Percentiles rank a stretch among this genome's conserved stretches.
phyloP scores from a whole-genome alignment of 2,113 vertebrate species.

The Calyptommatus sinebrachiatus region DNA sequence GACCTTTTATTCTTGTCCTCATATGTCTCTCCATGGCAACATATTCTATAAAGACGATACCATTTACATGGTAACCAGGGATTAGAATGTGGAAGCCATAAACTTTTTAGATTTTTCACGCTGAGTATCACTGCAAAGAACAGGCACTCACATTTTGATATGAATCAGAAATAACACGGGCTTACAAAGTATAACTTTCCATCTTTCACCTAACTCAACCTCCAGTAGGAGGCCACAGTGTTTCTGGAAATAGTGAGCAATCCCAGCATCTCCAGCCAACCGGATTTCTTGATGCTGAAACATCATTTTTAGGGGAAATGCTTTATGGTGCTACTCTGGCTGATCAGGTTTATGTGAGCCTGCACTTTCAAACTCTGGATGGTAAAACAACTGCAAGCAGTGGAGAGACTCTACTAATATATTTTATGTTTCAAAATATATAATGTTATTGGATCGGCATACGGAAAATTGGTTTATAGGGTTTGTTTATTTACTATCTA shows the following conservation, averaged over 20 bases:
- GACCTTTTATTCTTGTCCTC: slow-evolving; percentile 49
- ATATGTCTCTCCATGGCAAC: slow-evolving; percentile 46
- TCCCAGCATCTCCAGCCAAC: background rate
- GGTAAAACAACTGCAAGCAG: background rate
- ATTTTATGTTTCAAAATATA: background rate
- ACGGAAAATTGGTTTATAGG: background rate
- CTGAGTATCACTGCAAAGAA: background rate
- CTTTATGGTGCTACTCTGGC: background rate
- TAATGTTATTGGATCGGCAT: background rate
- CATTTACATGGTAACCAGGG: slow-evolving; percentile 29
- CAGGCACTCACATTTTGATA: slow-evolving; percentile 1
- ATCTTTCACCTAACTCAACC: background rate
- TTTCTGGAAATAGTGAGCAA: slow-evolving; percentile 30
- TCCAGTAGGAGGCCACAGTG: background rate
- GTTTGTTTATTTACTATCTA: too few species aligned
- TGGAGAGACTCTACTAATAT: background rate
- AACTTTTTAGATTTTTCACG: background rate
- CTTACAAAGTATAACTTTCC: background rate
- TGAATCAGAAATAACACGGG: background rate
- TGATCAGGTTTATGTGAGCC: background rate
- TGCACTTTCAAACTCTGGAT: rapidly evolving
- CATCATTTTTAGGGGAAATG: slow-evolving; percentile 22
- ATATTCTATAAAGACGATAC: slow-evolving; percentile 1
- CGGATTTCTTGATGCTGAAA: slow-evolving; percentile 1
- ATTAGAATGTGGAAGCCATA: slow-evolving; percentile 13